Percentiles rank a stretch among this genome's conserved stretches.
Conservation (phyloP, 2,797 vertebrate species). For the Ptychadena robeensis region DNA sequence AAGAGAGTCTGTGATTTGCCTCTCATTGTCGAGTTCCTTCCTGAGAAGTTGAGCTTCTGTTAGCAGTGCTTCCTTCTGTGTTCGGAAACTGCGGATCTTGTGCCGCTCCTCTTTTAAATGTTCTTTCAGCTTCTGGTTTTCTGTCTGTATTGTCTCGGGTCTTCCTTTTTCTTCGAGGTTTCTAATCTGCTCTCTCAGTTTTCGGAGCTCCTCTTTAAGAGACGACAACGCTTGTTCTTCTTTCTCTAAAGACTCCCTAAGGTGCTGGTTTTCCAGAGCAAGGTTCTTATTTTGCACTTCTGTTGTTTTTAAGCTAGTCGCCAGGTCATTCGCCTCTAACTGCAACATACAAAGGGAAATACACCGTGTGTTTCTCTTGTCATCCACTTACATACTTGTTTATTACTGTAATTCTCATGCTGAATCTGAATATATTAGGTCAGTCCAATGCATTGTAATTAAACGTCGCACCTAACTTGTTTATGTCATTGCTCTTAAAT, state of each 20-base stretch:
- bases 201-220: constrained; percentile 85
- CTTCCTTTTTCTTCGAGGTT: constrained; percentile 80
- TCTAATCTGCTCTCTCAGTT: constrained; percentile 81
- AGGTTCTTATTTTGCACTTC: constrained; percentile 77
- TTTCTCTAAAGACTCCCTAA: constrained; percentile 83
- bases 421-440: no score
- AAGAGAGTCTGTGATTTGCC: constrained; percentile 75
- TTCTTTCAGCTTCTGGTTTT: constrained; percentile 87
- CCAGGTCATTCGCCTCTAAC: constrained; percentile 80
- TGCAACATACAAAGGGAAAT: constrained; percentile 62
- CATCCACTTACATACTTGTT: not conserved
- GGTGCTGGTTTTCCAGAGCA: constrained; percentile 81
- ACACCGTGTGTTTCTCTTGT: not conserved
- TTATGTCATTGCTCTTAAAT: no score
- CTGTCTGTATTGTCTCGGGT: constrained; percentile 77
- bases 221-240: constrained; percentile 82
- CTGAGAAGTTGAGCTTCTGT: constrained; percentile 82
- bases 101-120: constrained; percentile 86
- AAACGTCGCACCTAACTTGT: no score
- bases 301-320: constrained; percentile 76
- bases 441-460: no score
- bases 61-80: constrained; percentile 80
- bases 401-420: no score
- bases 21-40: constrained; percentile 84
- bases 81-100: constrained; percentile 75